A percentile compares a stretch with the other conserved stretches of the same genome.
Evolutionary conservation across 2,113 vertebrate species (phyloP).

Genomic region (Stegastes partitus): DNA sequence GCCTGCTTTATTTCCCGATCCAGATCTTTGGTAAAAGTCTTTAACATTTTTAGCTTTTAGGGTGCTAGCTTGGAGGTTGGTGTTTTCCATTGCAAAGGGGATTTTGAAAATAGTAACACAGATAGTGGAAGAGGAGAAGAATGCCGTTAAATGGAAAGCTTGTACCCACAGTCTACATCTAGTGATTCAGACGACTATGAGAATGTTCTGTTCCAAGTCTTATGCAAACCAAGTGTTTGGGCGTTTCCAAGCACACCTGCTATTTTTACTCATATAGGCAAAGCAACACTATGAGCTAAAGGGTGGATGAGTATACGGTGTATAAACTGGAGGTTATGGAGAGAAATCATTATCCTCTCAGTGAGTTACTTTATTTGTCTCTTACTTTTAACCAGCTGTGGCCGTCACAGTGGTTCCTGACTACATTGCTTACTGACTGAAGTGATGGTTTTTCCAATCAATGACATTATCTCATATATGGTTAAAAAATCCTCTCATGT

Average conservation of each 20-base stretch:
- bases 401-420: background rate
- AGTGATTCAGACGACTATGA: too few species aligned
- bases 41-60: too few species aligned
- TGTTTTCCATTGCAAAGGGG: too few species aligned
- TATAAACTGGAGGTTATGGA: background rate
- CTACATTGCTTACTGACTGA: background rate
- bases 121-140: too few species aligned
- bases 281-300: conserved; percentile 21
- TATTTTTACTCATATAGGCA: conserved; percentile 23
- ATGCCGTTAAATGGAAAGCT: too few species aligned
- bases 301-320: conserved; percentile 9
- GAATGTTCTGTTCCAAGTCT: background rate
- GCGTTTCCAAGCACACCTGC: conserved; percentile 3
- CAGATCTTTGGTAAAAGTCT: too few species aligned
- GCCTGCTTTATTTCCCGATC: too few species aligned
- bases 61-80: too few species aligned
- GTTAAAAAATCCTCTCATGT: conserved; percentile 13
- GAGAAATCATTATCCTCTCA: background rate
- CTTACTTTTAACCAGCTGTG: too few species aligned
- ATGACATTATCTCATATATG: background rate
- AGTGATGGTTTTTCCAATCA: background rate
- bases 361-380: too few species aligned
- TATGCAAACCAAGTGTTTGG: conserved; percentile 7
- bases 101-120: too few species aligned
- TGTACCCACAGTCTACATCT: too few species aligned